A percentile compares a stretch with the other conserved stretches of the same genome.
Conservation (phyloP, 2,797 vertebrate species). For the Allobates femoralis region DNA sequence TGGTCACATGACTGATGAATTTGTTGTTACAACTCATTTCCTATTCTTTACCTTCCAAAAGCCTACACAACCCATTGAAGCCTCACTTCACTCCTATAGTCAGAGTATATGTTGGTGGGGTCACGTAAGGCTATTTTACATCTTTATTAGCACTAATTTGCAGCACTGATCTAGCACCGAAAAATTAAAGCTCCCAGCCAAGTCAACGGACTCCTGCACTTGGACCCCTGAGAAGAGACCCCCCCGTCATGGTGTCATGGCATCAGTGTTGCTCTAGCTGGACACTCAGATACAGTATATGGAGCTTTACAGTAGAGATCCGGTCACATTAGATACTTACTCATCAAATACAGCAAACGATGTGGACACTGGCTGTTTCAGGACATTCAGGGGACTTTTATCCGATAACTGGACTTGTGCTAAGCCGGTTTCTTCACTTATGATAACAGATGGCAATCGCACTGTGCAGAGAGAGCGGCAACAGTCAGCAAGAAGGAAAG, state of each 20-base stretch:
- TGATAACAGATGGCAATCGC: slow-evolving; percentile 82
- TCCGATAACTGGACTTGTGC: slow-evolving; percentile 86
- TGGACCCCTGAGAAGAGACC: not conserved
- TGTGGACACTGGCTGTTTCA: slow-evolving; percentile 85
- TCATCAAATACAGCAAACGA: slow-evolving; percentile 93
- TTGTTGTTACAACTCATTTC: no score
- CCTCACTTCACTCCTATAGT: no score
- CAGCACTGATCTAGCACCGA: no score
- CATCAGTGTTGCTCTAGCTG: not conserved
- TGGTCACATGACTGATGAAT: no score
- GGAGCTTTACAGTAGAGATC: not conserved
- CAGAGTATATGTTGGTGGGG: no score
- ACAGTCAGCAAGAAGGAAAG: not conserved
- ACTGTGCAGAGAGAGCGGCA: slow-evolving; percentile 74
- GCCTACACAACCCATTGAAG: no score
- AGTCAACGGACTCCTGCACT: not conserved
- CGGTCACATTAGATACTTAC: slow-evolving; percentile 77
- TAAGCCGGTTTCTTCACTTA: slow-evolving; percentile 85
- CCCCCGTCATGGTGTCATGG: not conserved
- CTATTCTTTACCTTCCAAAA: no score
- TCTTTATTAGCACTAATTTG: no score
- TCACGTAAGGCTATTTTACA: no score
- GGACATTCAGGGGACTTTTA: slow-evolving; percentile 80
- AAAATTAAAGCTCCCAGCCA: no score
- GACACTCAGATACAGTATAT: not conserved